Base-by-base conservation (phyloP, 1,140 invertebrate genomes). In the Maconellicoccus hirsutus region DNA sequence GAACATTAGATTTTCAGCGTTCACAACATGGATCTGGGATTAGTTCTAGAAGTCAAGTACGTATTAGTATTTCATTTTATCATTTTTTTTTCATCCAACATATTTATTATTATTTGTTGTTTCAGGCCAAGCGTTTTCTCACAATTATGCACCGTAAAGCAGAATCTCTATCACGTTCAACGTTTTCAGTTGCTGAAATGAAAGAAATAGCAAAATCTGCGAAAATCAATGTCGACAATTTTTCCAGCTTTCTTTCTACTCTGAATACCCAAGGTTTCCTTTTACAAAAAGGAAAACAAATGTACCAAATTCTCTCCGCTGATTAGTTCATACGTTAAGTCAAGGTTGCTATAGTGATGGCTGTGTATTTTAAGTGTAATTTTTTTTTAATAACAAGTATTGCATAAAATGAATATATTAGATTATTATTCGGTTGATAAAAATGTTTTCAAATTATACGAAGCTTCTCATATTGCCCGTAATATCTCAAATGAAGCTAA, bases 261-360 rank as follows among this genome's bases (percentile, higher is more conserved):
- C 82, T 96, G 72, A 95, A 96, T 77, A 84, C 89, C 75, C 88
- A 93, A 79, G 92, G 92, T 26, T 89, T 89, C 81, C 81, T 97
- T 69, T 81, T 96, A 72, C 89, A 94, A 77, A 93, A 92, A 80
- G 88, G 86, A 10, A 82, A 83, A 22, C 86, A 89, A 78, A 81
- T 86, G 16, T 97, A 94, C 77, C 84, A 89, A 79, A 82, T 90
- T 73, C 27, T 71, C 21, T 63, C 71, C 12, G 71, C 61, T 3
- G 52, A 71, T 38, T 71, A 66, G 22, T 66, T 16, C 10, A 66
- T 66, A 6, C 3, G 25, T 25, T 66, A 25, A 59, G 6, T 59
- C 3, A 59, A 4, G 16, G 61, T 66, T 66, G 61, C 61, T 25
- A 26, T 66, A 66, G 21, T 66, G 25, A 66, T 25, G 19, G 25